Evolutionary conservation across 2,113 vertebrate species (phyloP).

Genomic region (Corvus cornix): DNA sequence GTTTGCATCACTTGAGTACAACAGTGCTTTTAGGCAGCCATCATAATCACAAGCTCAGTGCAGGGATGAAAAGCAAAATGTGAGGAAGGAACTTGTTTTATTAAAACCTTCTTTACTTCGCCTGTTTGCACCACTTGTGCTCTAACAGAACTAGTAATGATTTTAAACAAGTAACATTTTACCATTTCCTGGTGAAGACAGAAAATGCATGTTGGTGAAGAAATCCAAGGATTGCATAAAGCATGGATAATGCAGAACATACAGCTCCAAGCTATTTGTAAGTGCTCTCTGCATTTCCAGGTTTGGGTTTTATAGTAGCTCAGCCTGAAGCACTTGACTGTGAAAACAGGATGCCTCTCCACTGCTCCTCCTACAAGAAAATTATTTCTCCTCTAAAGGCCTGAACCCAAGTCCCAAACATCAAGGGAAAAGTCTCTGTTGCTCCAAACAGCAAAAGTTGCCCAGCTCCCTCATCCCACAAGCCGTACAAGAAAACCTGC

Average conservation of each 20-base stretch:
- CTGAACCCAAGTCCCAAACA: background rate
- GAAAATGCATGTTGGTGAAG: background rate
- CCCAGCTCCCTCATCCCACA: background rate
- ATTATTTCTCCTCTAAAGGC: background rate
- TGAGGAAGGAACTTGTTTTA: background rate
- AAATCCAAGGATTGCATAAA: background rate
- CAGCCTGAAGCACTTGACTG: background rate
- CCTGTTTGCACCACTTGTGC: background rate
- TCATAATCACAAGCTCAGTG: background rate
- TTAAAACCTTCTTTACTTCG: background rate
- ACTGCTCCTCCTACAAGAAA: constrained; percentile 44
- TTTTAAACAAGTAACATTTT: background rate
- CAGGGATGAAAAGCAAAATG: background rate
- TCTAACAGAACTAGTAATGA: background rate
- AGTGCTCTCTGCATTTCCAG: constrained; percentile 21
- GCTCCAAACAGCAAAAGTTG: background rate
- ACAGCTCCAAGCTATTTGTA: constrained; percentile 35
- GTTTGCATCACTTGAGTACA: background rate
- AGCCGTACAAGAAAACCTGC: background rate
- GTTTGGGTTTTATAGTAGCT: background rate
- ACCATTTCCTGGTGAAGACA: background rate
- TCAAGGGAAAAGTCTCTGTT: background rate
- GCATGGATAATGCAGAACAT: constrained; percentile 17
- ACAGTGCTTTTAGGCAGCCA: background rate
- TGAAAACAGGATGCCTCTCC: background rate